phyloP scores from a whole-genome alignment of 1,140 invertebrate genomes.

The Lepidurus apus region DNA sequence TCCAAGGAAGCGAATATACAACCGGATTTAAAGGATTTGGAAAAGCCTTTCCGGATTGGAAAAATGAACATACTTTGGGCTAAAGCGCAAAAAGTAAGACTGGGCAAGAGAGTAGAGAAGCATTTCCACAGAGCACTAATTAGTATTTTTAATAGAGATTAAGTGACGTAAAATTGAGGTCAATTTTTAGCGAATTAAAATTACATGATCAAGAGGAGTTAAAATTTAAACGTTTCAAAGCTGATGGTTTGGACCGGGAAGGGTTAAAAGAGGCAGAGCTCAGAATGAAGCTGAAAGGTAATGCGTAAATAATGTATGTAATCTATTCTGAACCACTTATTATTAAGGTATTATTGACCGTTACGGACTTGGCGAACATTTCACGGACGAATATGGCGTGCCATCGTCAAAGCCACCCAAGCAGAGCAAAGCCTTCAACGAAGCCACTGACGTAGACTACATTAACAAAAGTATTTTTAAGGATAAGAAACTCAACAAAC shows the following conservation, averaged over 20 bases:
- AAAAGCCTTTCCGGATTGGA: slow-evolving; percentile 74
- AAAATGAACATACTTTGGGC: slow-evolving; percentile 78
- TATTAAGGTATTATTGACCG: slow-evolving; percentile 65
- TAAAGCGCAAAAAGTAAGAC: slow-evolving; percentile 70
- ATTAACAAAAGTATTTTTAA: slow-evolving; percentile 72
- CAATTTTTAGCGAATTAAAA: slow-evolving; percentile 78
- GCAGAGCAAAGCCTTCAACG: slow-evolving; percentile 51
- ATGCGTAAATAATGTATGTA: slow-evolving; percentile 16
- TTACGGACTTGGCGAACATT: slow-evolving; percentile 74
- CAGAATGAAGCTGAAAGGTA: slow-evolving; percentile 68
- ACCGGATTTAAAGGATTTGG: slow-evolving; percentile 53
- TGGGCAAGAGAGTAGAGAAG: slow-evolving; percentile 41
- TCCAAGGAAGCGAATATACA: slow-evolving; percentile 51
- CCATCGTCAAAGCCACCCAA: slow-evolving; percentile 51
- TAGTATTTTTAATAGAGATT: slow-evolving; percentile 58
- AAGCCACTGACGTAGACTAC: slow-evolving; percentile 53
- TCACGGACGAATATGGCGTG: slow-evolving; percentile 59
- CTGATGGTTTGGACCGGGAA: slow-evolving; percentile 77
- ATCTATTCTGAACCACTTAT: neutral
- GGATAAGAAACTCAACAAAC: slow-evolving; percentile 81
- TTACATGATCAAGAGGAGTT: slow-evolving; percentile 89
- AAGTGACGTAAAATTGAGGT: slow-evolving; percentile 74
- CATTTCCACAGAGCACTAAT: slow-evolving; percentile 28
- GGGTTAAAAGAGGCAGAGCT: slow-evolving; percentile 77
- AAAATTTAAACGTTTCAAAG: slow-evolving; percentile 69